Evolutionary conservation across 2,113 vertebrate genomes (phyloP).

Genomic region (Formicarius rufipectus): DNA sequence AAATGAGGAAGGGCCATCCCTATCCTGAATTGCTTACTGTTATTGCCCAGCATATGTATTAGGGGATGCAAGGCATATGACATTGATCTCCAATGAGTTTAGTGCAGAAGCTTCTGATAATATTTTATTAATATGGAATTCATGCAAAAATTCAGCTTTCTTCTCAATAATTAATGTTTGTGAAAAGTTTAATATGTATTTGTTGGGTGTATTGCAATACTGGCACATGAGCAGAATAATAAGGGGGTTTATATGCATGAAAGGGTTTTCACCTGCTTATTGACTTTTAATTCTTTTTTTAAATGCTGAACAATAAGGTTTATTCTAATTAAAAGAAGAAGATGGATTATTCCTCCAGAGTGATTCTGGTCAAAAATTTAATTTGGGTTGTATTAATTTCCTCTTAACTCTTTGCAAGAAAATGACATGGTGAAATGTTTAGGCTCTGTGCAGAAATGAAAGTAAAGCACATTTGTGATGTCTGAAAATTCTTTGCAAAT

Average conservation of each 20-base stretch:
- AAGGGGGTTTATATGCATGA: neutral
- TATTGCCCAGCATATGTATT: neutral
- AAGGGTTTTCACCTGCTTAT: neutral
- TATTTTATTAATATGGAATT: neutral
- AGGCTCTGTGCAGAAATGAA: neutral
- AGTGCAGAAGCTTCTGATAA: slow-evolving; percentile 11
- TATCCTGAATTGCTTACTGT: neutral
- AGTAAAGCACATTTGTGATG: neutral
- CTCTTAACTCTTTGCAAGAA: slow-evolving; percentile 8
- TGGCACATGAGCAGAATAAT: neutral
- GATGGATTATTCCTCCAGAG: neutral
- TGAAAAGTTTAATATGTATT: slow-evolving; percentile 19
- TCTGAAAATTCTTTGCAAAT: neutral
- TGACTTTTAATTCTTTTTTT: neutral
- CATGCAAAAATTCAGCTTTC: neutral
- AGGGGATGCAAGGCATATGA: neutral
- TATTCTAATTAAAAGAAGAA: slow-evolving; percentile 36
- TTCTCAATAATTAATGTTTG: neutral
- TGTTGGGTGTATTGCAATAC: neutral
- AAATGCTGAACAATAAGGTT: neutral
- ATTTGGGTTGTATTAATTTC: neutral
- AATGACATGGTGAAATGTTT: neutral
- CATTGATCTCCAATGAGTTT: slow-evolving; percentile 4
- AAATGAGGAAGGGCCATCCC: neutral
- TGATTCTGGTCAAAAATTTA: neutral